Conservation (phyloP, 2,113 vertebrate species). For the Tychaedon coryphoeus region DNA sequence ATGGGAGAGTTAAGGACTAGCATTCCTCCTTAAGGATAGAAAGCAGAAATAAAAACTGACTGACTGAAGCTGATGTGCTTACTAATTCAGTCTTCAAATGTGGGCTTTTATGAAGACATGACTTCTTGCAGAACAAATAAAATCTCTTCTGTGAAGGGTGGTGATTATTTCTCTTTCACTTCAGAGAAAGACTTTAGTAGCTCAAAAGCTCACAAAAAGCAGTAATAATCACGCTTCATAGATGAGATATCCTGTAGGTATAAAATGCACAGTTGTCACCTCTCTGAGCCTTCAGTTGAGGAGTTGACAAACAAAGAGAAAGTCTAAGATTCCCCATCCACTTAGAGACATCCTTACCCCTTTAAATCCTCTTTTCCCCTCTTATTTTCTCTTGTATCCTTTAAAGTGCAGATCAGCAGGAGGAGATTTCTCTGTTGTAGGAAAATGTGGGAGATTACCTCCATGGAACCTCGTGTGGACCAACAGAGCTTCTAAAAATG, state of each 20-base stretch:
- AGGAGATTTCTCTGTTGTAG: background rate
- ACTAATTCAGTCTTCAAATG: conserved; percentile 7
- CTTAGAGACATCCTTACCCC: background rate
- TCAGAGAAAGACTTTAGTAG: conserved; percentile 22
- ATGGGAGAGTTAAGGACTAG: background rate
- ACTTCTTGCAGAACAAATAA: conserved; percentile 28
- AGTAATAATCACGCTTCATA: background rate
- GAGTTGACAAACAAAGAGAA: conserved; percentile 20
- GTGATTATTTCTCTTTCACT: conserved; percentile 44
- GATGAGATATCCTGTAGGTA: background rate
- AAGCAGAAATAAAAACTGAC: background rate
- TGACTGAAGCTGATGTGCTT: background rate
- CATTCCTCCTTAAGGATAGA: background rate
- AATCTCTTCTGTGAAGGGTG: conserved; percentile 5
- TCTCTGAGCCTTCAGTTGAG: background rate
- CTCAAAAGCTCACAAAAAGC: background rate
- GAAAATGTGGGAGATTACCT: background rate
- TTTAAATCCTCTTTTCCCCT: background rate
- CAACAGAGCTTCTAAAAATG: background rate
- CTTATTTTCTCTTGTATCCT: background rate
- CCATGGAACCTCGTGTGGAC: background rate
- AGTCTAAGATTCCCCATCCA: background rate
- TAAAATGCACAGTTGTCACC: background rate
- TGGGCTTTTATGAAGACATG: background rate
- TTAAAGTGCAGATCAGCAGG: background rate